Evolutionary conservation across 2,113 vertebrate genomes (phyloP).

Genomic region (Triplophysa tibetana): DNA sequence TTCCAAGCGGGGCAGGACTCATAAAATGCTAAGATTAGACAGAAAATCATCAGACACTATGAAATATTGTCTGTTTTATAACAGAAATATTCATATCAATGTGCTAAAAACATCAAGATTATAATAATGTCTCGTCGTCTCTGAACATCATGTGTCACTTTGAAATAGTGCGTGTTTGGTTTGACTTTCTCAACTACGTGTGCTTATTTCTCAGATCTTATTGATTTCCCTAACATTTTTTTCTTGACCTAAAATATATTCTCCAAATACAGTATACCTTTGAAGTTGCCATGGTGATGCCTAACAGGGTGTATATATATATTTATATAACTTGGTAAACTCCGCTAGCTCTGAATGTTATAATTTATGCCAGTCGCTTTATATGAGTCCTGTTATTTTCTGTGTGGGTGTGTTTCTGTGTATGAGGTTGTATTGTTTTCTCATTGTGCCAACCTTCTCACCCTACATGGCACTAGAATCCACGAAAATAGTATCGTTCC

Average conservation of each 20-base stretch:
- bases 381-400: neutral
- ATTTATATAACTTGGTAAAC: neutral
- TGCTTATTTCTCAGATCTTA: neutral
- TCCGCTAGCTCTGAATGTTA: neutral
- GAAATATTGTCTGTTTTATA: conserved; percentile 31
- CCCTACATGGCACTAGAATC: conserved; percentile 12
- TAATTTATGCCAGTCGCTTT: neutral
- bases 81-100: conserved; percentile 3
- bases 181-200: neutral
- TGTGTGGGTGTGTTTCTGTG: conserved; percentile 32
- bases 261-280: neutral
- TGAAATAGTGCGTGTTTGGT: neutral
- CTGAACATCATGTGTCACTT: neutral
- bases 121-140: neutral
- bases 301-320: neutral
- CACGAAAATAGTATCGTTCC: neutral
- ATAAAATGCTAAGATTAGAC: conserved; percentile 49
- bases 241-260: neutral
- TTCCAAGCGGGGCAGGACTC: conserved; percentile 49
- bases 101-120: neutral
- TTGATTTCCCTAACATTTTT: neutral
- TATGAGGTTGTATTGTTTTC: conserved; percentile 17
- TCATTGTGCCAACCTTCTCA: conserved; percentile 14
- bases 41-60: conserved; percentile 45
- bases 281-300: neutral